phyloP scores from a whole-genome alignment of 2,888 invertebrate genomes.

The Neoaliturus tenellus region DNA sequence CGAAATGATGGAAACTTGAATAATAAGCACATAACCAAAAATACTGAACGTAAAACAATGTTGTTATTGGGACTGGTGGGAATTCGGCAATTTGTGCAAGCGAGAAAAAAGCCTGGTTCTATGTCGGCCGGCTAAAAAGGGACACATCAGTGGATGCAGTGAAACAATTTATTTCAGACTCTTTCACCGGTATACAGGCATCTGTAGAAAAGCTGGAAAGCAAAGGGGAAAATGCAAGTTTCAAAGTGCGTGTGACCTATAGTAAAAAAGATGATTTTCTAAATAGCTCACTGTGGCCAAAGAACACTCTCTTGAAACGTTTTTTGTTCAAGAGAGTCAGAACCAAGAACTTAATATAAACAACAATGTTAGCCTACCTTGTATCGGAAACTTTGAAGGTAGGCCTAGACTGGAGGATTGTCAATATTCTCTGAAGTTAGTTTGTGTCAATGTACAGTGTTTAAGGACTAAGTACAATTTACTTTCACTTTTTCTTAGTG shows the following conservation, averaged over 20 bases:
- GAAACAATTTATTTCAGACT: neutral
- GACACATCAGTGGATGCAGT: neutral
- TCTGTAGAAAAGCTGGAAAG: conserved; percentile 17
- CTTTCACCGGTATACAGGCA: neutral
- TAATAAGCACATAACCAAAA: too few species aligned
- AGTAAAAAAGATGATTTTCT: neutral
- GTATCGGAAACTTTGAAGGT: too few species aligned
- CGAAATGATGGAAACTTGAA: too few species aligned
- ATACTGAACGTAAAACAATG: too few species aligned
- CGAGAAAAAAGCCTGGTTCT: conserved; percentile 16
- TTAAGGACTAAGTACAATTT: too few species aligned
- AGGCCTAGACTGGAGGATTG: too few species aligned
- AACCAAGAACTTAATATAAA: too few species aligned
- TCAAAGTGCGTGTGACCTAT: neutral
- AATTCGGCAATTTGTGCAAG: neutral
- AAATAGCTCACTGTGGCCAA: conserved; percentile 15
- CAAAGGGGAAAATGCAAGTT: conserved; percentile 29
- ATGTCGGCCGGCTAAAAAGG: neutral
- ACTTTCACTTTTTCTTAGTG: too few species aligned
- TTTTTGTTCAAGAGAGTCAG: too few species aligned
- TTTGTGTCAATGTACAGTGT: too few species aligned
- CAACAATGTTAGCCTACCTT: too few species aligned
- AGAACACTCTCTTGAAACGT: conserved; percentile 21
- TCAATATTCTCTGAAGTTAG: too few species aligned
- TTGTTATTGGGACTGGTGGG: neutral